Conservation (phyloP, 1,140 invertebrate genomes). For the Drosophila ficusphila region DNA sequence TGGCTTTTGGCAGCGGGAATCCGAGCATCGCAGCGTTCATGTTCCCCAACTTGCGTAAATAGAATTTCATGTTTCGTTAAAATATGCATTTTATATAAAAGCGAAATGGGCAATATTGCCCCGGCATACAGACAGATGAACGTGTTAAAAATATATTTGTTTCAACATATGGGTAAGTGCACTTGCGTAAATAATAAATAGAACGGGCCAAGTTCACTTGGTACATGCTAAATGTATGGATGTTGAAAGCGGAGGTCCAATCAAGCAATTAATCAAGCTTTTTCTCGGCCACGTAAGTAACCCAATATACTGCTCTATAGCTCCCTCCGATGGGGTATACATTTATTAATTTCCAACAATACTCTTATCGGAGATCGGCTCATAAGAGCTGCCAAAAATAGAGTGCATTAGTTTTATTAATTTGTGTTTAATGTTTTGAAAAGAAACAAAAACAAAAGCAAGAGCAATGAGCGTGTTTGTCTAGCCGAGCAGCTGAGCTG, state of each 20-base stretch:
- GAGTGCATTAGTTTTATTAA: slow-evolving; percentile 11
- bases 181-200: slow-evolving; percentile 75
- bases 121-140: slow-evolving; percentile 12
- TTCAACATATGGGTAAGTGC: slow-evolving; percentile 49
- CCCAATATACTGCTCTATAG: too few species aligned
- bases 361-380: slow-evolving; percentile 23
- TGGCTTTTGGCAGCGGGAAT: slow-evolving; percentile 32
- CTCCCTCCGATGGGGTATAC: slow-evolving; percentile 4
- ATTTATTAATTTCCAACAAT: slow-evolving; percentile 4
- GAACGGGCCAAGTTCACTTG: slow-evolving; percentile 41
- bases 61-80: slow-evolving; percentile 46
- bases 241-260: slow-evolving; percentile 32
- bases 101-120: slow-evolving; percentile 23
- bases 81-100: slow-evolving; percentile 56
- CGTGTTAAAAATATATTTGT: slow-evolving; percentile 37
- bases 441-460: slow-evolving; percentile 21
- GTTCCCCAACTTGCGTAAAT: slow-evolving; percentile 51
- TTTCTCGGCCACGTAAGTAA: background rate
- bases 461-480: slow-evolving; percentile 21
- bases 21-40: slow-evolving; percentile 23
- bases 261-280: slow-evolving; percentile 39
- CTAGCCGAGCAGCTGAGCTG: slow-evolving; percentile 28
- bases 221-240: slow-evolving; percentile 48
- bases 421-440: slow-evolving; percentile 14
- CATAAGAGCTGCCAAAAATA: slow-evolving; percentile 19